Evolutionary conservation across 2,888 invertebrate genomes (phyloP).

Genomic region (Drosophila demipolita): DNA sequence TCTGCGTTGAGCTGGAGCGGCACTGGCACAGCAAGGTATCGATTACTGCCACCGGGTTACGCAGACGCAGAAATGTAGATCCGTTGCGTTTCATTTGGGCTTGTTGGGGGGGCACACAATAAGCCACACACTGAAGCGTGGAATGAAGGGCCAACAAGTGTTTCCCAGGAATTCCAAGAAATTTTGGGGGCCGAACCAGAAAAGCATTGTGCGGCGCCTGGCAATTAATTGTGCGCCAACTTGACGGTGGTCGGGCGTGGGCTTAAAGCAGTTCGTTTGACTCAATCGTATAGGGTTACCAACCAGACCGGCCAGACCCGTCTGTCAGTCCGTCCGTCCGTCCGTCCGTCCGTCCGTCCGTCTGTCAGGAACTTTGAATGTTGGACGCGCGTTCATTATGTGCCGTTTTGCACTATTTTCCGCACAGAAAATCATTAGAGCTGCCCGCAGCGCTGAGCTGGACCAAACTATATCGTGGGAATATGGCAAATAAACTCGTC

Average conservation of each 20-base stretch:
- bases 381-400: conserved; percentile 70
- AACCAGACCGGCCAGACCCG: not conserved
- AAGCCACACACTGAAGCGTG: conserved; percentile 45
- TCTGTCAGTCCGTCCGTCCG: not conserved
- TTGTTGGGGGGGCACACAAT: conserved; percentile 37
- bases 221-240: conserved; percentile 72
- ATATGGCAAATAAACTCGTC: conserved; percentile 82
- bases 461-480: conserved; percentile 83
- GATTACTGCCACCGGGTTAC: conserved; percentile 79
- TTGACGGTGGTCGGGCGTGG: conserved; percentile 63
- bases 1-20: conserved; percentile 54
- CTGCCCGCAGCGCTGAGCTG: conserved; percentile 66
- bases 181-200: conserved; percentile 50
- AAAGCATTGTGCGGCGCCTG: conserved; percentile 75
- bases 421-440: conserved; percentile 74
- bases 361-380: conserved; percentile 48
- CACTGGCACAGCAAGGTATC: conserved; percentile 69
- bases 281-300: conserved; percentile 60
- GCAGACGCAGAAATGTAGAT: conserved; percentile 55
- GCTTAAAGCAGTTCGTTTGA: conserved; percentile 46
- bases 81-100: conserved; percentile 39
- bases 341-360: conserved; percentile 18
- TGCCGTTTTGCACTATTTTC: conserved; percentile 78
- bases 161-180: conserved; percentile 73
- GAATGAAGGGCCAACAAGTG: conserved; percentile 61